Percentiles rank a stretch among this genome's conserved stretches.
Evolutionary conservation across 2,797 vertebrate species (phyloP).

Genomic region (Meda fulgida): DNA sequence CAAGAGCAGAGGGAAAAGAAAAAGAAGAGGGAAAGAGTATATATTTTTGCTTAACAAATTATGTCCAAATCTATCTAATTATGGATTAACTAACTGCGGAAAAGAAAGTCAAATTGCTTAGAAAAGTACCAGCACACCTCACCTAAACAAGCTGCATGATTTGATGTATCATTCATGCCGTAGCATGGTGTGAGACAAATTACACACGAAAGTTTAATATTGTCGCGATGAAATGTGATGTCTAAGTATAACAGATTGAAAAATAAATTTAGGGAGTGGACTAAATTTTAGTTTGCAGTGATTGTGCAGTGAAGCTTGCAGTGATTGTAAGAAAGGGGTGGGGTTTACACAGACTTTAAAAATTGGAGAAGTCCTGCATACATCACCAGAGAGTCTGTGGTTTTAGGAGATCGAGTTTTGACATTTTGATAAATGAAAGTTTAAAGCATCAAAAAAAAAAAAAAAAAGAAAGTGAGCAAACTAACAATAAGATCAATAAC

Average conservation of each 20-base stretch:
- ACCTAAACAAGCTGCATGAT: background rate
- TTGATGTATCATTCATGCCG: background rate
- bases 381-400: background rate
- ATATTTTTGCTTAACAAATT: background rate
- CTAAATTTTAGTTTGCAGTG: too few species aligned
- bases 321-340: background rate
- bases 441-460: background rate
- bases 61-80: background rate
- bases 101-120: background rate
- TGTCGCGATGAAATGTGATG: background rate
- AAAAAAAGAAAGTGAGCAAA: too few species aligned
- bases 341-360: background rate
- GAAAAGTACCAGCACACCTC: background rate
- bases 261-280: too few species aligned
- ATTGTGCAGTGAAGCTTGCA: too few species aligned
- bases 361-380: background rate
- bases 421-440: background rate
- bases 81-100: background rate
- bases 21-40: background rate
- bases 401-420: background rate
- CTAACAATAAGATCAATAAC: background rate
- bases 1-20: background rate
- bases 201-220: background rate
- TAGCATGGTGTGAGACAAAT: background rate
- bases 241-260: too few species aligned